A percentile compares a stretch with the other conserved stretches of the same genome.
These are phyloP conservation scores for Drosophila testacea DNA, from an alignment of 2,888 invertebrate species.

Conservation along the genomic window DNA sequence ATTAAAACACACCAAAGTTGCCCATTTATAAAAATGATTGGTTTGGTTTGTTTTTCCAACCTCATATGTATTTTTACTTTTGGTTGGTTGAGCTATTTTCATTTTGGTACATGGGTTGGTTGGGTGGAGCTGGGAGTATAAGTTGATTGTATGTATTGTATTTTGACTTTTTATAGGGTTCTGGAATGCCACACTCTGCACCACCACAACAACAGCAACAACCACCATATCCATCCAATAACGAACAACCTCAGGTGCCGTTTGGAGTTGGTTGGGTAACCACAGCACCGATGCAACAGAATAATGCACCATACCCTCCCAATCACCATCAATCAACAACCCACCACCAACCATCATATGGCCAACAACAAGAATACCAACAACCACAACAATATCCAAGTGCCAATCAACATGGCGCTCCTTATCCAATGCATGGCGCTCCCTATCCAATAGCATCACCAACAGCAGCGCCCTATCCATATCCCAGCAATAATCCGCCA, in stretches of 20 bases:
- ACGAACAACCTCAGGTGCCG: conserved; percentile 74
- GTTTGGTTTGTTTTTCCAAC: too few species aligned
- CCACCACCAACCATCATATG: conserved; percentile 18
- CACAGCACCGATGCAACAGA: conserved; percentile 72
- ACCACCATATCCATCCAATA: conserved; percentile 68
- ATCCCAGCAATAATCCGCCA: conserved; percentile 10
- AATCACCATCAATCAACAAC: conserved; percentile 2
- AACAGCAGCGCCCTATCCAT: conserved; percentile 60
- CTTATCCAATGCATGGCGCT: conserved; percentile 58
- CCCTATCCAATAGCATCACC: conserved; percentile 39
- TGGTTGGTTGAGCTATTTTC: not conserved
- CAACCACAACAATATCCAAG: conserved; percentile 49
- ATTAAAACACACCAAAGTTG: too few species aligned
- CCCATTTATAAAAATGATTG: too few species aligned
- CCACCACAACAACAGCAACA: conserved; percentile 42
- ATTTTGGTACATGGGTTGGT: not conserved
- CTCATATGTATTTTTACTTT: not conserved
- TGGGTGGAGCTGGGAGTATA: not conserved
- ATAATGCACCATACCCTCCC: conserved; percentile 58
- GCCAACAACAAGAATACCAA: conserved; percentile 37
- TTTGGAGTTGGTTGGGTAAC: conserved; percentile 83
- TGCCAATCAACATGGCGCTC: conserved; percentile 45
- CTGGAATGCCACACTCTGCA: conserved; percentile 82
- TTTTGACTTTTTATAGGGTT: conserved; percentile 83
- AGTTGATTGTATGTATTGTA: conserved; percentile 28